Conservation (phyloP, 2,797 vertebrate species). For the Bryconaethiops microstoma region DNA sequence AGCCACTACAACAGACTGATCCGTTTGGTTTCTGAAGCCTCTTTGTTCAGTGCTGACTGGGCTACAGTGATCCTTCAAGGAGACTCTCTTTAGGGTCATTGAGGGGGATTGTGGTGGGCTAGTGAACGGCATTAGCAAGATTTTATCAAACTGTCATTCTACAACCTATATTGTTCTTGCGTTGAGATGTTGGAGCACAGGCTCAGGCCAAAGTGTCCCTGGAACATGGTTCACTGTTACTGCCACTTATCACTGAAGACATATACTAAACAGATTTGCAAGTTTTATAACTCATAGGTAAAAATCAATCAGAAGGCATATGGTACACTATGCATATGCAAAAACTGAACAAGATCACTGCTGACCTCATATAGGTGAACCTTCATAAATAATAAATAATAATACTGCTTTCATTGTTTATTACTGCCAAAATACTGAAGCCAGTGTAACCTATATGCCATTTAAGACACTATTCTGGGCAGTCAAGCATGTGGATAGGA, state of each 20-base stretch:
- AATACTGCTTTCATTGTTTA: not conserved
- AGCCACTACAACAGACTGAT: not conserved
- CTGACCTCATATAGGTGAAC: conserved; percentile 6
- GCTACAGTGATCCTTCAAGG: conserved; percentile 36
- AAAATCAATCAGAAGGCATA: conserved; percentile 3
- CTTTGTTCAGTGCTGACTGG: not conserved
- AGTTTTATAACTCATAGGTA: conserved; percentile 16
- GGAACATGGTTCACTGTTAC: conserved; percentile 21
- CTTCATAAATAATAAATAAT: not conserved
- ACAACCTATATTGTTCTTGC: conserved; percentile 14
- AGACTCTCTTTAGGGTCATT: conserved; percentile 36
- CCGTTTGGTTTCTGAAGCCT: not conserved
- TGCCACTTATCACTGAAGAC: conserved; percentile 15
- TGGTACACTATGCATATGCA: conserved; percentile 34
- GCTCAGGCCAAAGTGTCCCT: conserved; percentile 38
- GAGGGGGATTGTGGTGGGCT: conserved; percentile 40
- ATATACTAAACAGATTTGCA: conserved; percentile 38
- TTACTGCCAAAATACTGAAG: no score
- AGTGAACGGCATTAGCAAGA: conserved; percentile 48
- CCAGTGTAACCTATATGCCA: no score
- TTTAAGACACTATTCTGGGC: no score
- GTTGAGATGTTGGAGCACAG: conserved; percentile 13
- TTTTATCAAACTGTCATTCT: conserved; percentile 48
- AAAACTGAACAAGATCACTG: conserved; percentile 13
- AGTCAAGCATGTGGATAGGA: no score